Conservation (phyloP, 1,140 invertebrate species). For the Drosophila bipectinata region DNA sequence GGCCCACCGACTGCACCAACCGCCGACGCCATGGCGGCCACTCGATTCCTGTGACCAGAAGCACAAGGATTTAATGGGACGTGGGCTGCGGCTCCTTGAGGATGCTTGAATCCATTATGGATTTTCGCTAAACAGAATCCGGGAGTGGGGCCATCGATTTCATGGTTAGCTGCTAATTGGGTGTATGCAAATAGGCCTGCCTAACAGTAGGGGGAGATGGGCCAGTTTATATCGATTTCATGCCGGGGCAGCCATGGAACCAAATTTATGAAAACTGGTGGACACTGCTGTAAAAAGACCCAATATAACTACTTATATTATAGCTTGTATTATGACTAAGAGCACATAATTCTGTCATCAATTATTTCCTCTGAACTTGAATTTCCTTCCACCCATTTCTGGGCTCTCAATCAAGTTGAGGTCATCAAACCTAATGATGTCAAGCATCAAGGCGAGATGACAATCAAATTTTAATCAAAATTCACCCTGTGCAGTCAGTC, state of each 20-base stretch:
- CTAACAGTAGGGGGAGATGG: constrained; percentile 8
- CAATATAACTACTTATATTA: too few relatives aligned
- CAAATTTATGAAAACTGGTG: too few relatives aligned
- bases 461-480: constrained; percentile 38
- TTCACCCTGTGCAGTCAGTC: constrained; percentile 21
- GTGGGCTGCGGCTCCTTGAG: constrained; percentile 2
- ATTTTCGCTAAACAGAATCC: constrained; percentile 12
- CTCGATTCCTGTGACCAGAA: constrained; percentile 8
- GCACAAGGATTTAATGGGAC: constrained; percentile 21
- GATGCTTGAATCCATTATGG: constrained; percentile 37
- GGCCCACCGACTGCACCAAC: constrained; percentile 9
- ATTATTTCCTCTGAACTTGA: constrained; percentile 31
- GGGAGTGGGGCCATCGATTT: constrained; percentile 23
- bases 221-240: background rate
- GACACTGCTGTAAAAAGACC: background rate
- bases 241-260: background rate
- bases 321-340: too few relatives aligned
- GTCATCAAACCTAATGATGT: constrained; percentile 52
- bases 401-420: constrained; percentile 34
- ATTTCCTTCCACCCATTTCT: constrained; percentile 8
- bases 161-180: constrained; percentile 34
- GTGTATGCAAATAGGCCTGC: constrained; percentile 23
- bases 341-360: background rate
- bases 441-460: constrained; percentile 48
- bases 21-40: background rate